A percentile compares a stretch with the other conserved stretches of the same genome.
These are phyloP conservation scores for Lepidonotus clava DNA, from an alignment of 2,888 invertebrate species.

Conservation along the genomic window DNA sequence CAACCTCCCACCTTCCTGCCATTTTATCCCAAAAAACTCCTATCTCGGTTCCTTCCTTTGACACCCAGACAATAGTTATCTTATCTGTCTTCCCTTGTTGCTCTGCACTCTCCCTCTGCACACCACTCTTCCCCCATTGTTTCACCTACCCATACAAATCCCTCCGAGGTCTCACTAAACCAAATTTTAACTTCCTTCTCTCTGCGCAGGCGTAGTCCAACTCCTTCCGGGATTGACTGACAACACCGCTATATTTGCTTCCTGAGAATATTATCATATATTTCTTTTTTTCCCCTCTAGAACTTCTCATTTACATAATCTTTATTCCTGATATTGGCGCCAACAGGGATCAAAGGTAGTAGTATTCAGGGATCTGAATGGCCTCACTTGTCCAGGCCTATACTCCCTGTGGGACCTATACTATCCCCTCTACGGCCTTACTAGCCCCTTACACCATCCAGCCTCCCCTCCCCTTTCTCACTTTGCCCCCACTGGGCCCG, in stretches of 20 bases:
- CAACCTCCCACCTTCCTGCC: neutral
- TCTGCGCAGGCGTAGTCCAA: neutral
- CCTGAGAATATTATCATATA: neutral
- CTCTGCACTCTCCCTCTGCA: too few species aligned
- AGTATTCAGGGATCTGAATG: too few species aligned
- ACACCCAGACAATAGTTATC: neutral
- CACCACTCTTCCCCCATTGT: neutral
- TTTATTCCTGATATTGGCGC: too few species aligned
- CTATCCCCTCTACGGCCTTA: too few species aligned
- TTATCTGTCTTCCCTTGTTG: too few species aligned
- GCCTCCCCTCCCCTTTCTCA: neutral
- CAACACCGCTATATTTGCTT: too few species aligned
- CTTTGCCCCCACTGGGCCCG: neutral
- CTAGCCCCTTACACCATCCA: neutral
- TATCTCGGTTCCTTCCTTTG: too few species aligned
- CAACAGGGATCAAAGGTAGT: too few species aligned
- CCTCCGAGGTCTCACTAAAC: neutral
- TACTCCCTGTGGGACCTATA: too few species aligned
- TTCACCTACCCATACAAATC: neutral
- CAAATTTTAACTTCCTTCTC: neutral
- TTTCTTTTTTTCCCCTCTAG: neutral
- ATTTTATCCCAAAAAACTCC: too few species aligned
- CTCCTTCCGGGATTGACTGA: slow-evolving; percentile 1
- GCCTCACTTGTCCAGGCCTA: neutral
- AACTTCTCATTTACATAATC: too few species aligned